These are phyloP conservation scores for Drosophila novamexicana DNA, from an alignment of 1,140 invertebrate species.

Conservation along the genomic window DNA sequence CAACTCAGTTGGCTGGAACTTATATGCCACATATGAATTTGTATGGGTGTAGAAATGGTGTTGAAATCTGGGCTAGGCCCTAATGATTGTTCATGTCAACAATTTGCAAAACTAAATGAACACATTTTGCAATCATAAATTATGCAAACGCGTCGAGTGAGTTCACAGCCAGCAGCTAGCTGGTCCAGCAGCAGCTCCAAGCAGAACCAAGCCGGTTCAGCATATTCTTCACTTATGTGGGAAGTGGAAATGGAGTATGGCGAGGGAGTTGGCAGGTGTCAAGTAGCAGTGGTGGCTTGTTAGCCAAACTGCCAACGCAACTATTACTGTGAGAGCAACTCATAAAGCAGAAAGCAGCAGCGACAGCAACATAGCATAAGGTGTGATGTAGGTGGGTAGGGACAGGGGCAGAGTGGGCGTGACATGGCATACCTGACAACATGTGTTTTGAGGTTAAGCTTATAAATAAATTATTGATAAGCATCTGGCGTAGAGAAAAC, in stretches of 20 bases:
- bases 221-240: constrained; percentile 21
- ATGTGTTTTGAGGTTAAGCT: constrained; percentile 82
- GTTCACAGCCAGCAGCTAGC: constrained; percentile 27
- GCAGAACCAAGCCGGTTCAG: constrained; percentile 7
- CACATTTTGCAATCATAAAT: constrained; percentile 82
- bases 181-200: constrained; percentile 23
- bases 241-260: not conserved
- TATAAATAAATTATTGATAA: constrained; percentile 84
- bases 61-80: constrained; percentile 73
- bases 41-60: constrained; percentile 40
- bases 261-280: constrained; percentile 50
- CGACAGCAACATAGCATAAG: constrained; percentile 10
- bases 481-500: constrained; percentile 80
- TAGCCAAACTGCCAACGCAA: constrained; percentile 70
- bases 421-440: constrained; percentile 72
- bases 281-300: constrained; percentile 63
- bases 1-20: constrained; percentile 2
- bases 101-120: constrained; percentile 83
- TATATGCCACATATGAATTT: constrained; percentile 29
- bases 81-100: constrained; percentile 83
- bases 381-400: not conserved
- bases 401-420: constrained; percentile 20
- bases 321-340: constrained; percentile 60
- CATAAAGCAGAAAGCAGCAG: constrained; percentile 62
- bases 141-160: constrained; percentile 67